phyloP scores from a whole-genome alignment of 2,888 invertebrate genomes.

The Diaprepes abbreviatus region DNA sequence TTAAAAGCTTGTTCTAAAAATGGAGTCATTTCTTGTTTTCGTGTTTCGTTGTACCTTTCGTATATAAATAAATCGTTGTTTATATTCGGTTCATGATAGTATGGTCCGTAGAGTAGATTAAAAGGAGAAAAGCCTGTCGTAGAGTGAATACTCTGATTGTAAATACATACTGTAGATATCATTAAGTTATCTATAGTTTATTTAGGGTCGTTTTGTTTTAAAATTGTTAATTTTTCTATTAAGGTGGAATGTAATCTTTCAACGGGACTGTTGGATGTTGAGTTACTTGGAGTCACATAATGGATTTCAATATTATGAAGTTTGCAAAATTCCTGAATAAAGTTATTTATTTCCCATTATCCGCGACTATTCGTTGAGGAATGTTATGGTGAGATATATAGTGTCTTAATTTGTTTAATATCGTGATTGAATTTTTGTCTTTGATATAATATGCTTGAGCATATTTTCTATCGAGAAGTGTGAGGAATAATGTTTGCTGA shows the following conservation, averaged over 20 bases:
- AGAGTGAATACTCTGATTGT: conserved; percentile 14
- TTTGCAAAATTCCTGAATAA: conserved; percentile 18
- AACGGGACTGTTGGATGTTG: conserved; percentile 13
- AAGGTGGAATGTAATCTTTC: conserved; percentile 9
- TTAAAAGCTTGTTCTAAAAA: neutral
- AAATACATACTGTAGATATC: conserved; percentile 5
- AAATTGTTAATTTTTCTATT: conserved; percentile 16
- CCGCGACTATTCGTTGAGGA: conserved; percentile 2
- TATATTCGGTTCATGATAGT: conserved; percentile 3
- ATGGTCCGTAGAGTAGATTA: conserved; percentile 19
- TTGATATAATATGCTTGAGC: conserved; percentile 16
- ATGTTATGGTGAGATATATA: conserved; percentile 26
- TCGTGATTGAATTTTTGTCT: neutral
- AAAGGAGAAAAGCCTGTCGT: conserved; percentile 20
- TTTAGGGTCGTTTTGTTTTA: conserved; percentile 2
- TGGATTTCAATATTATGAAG: conserved; percentile 13
- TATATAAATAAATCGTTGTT: neutral
- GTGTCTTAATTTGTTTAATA: conserved; percentile 29
- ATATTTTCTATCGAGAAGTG: conserved; percentile 15
- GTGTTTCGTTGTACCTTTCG: neutral
- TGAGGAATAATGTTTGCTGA: conserved; percentile 2
- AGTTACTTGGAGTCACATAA: conserved; percentile 2
- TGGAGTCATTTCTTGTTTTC: conserved; percentile 3
- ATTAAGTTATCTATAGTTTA: neutral
- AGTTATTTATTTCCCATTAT: conserved; percentile 23